These are phyloP conservation scores for Eira barbara DNA, from an alignment of 2,113 vertebrate genomes.

Conservation along the genomic window DNA sequence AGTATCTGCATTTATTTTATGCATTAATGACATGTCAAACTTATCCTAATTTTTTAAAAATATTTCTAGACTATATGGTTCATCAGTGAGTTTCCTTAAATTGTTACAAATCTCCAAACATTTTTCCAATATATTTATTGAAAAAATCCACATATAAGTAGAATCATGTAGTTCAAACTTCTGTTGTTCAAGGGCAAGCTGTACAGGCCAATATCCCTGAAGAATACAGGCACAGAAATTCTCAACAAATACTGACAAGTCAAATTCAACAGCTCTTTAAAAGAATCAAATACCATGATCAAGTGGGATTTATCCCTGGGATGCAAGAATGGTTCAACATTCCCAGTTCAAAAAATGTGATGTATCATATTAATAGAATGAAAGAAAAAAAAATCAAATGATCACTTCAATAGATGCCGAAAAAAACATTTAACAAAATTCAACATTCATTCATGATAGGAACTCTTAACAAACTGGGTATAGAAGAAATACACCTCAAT, in stretches of 20 bases:
- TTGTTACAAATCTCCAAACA: not conserved
- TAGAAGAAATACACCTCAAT: not conserved
- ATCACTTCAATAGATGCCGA: not conserved
- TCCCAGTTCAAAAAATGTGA: not conserved
- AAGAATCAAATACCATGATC: not conserved
- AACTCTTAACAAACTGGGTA: not conserved
- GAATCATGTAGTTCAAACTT: not conserved
- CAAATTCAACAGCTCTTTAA: not conserved
- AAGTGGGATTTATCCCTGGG: not conserved
- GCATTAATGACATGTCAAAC: not conserved
- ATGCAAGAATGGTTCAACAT: not conserved
- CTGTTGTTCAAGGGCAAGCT: not conserved
- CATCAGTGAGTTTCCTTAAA: not conserved
- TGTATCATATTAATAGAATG: not conserved
- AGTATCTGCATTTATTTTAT: not conserved
- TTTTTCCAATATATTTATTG: not conserved
- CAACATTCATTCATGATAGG: not conserved
- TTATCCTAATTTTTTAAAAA: not conserved
- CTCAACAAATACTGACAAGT: not conserved
- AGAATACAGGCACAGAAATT: not conserved
- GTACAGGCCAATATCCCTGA: not conserved
- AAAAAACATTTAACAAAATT: not conserved
- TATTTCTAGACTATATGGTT: not conserved
- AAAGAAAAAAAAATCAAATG: not conserved
- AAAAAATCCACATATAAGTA: not conserved